These are phyloP conservation scores for Limosa lapponica DNA, from an alignment of 2,797 vertebrate species.

Conservation along the genomic window DNA sequence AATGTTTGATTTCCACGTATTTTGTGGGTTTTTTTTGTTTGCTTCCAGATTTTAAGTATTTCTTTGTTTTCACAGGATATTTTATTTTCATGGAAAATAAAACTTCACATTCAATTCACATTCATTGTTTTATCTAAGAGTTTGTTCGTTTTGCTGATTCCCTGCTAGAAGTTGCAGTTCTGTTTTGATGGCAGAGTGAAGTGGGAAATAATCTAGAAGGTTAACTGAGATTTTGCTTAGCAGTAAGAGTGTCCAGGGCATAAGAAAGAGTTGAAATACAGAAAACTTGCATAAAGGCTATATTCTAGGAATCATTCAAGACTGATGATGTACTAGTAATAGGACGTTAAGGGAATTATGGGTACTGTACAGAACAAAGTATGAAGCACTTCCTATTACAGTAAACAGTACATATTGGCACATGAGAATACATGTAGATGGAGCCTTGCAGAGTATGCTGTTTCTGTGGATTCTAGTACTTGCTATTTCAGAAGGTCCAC, in stretches of 20 bases:
- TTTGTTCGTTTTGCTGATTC: background rate
- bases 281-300: background rate
- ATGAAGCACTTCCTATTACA: background rate
- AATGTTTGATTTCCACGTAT: background rate
- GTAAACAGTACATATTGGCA: background rate
- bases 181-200: background rate
- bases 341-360: background rate
- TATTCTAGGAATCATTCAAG: background rate
- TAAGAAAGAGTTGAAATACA: background rate
- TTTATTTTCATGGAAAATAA: background rate
- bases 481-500: background rate
- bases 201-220: background rate
- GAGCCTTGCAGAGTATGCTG: background rate
- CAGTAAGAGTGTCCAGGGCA: background rate
- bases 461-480: background rate
- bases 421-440: background rate
- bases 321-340: background rate
- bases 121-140: background rate
- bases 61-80: background rate
- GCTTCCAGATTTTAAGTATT: background rate
- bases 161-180: background rate
- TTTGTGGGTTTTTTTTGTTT: background rate
- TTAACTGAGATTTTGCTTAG: background rate
- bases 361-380: background rate
- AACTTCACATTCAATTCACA: no score